phyloP scores from a whole-genome alignment of 2,888 invertebrate species.

The Acholoe squamosa region DNA sequence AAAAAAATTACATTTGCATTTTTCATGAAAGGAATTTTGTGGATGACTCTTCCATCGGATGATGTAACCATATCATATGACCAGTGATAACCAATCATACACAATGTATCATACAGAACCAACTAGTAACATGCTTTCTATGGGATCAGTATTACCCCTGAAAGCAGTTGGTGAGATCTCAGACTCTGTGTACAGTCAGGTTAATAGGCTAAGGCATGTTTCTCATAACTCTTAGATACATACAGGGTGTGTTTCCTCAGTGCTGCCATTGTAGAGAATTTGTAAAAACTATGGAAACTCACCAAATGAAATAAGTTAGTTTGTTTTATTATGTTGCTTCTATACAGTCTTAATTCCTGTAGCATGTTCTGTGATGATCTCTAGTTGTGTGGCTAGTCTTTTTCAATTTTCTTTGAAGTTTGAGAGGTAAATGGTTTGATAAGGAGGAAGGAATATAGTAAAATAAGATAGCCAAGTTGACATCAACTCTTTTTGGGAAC shows the following conservation, averaged over 20 bases:
- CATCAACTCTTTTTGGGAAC: background rate
- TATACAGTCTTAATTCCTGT: conserved; percentile 24
- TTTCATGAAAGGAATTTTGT: background rate
- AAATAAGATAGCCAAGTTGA: background rate
- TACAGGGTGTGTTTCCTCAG: background rate
- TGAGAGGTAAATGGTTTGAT: background rate
- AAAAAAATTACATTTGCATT: background rate
- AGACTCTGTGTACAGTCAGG: background rate
- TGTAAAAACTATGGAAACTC: background rate
- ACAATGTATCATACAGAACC: conserved; percentile 10
- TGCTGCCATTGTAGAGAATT: background rate
- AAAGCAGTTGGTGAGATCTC: conserved; percentile 40
- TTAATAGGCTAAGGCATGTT: conserved; percentile 38
- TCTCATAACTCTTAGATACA: background rate
- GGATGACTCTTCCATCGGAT: background rate
- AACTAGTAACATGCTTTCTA: background rate
- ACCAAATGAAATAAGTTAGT: conserved; percentile 11
- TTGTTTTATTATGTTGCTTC: conserved; percentile 12
- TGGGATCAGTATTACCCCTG: background rate
- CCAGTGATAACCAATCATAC: conserved; percentile 22
- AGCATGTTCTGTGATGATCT: conserved; percentile 45
- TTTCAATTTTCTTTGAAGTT: background rate
- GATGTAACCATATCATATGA: conserved; percentile 50
- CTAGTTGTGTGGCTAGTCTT: background rate
- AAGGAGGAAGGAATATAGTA: too few relatives aligned